Percentiles rank a stretch among this genome's conserved stretches.
Conservation (phyloP, 2,113 vertebrate genomes). For the Emydura subglobosa region DNA sequence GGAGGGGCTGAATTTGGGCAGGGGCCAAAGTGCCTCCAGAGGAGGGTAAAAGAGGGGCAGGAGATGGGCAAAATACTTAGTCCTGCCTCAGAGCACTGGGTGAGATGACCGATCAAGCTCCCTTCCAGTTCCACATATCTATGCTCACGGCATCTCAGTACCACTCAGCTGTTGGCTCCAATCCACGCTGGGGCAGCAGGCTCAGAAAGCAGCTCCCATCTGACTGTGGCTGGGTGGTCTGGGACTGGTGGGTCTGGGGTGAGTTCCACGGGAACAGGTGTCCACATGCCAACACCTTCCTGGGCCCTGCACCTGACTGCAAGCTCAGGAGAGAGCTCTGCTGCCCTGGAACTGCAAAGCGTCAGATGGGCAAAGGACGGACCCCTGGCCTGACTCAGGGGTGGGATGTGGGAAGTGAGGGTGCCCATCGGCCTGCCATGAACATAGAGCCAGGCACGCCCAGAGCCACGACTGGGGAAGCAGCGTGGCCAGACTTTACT, state of each 20-base stretch:
- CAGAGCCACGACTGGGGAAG: neutral
- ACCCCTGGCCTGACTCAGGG: neutral
- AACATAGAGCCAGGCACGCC: neutral
- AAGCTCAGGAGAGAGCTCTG: neutral
- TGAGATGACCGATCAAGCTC: neutral
- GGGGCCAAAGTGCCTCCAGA: too few relatives aligned
- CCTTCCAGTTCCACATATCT: neutral
- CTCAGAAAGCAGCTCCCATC: neutral
- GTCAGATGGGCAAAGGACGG: neutral
- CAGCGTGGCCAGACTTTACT: neutral
- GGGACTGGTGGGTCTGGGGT: neutral
- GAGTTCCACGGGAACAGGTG: neutral
- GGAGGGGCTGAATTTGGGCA: too few relatives aligned
- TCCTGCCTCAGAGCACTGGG: neutral
- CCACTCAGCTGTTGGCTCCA: neutral
- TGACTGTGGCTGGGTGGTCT: neutral
- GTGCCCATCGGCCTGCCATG: too few relatives aligned
- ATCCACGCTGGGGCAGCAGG: too few relatives aligned
- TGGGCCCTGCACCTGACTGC: neutral
- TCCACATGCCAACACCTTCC: neutral
- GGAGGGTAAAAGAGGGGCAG: too few relatives aligned
- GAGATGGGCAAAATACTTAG: too few relatives aligned
- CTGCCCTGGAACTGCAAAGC: neutral
- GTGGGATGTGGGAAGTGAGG: neutral
- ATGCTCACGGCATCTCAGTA: too few relatives aligned